phyloP scores from a whole-genome alignment of 2,888 invertebrate species.

The Eupithecia centaureata region DNA sequence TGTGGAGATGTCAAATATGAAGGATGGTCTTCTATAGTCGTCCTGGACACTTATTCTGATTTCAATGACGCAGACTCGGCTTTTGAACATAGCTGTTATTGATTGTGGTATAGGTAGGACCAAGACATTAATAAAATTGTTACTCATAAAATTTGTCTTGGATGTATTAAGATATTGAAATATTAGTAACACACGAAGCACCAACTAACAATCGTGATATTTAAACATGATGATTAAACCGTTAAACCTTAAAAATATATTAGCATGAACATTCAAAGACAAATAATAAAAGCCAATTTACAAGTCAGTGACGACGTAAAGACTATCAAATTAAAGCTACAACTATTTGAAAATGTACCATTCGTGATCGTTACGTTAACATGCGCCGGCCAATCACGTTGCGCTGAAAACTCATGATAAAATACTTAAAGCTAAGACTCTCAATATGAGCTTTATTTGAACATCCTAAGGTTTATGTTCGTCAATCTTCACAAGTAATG shows the following conservation, averaged over 20 bases:
- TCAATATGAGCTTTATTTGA: slow-evolving; percentile 57
- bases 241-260: slow-evolving; percentile 79
- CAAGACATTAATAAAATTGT: neutral
- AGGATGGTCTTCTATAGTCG: slow-evolving; percentile 68
- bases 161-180: slow-evolving; percentile 52
- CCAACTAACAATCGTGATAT: slow-evolving; percentile 65
- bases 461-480: slow-evolving; percentile 59
- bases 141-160: slow-evolving; percentile 12
- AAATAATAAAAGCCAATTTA: slow-evolving; percentile 78
- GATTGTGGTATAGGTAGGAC: neutral
- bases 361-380: slow-evolving; percentile 78
- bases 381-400: slow-evolving; percentile 68
- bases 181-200: slow-evolving; percentile 51
- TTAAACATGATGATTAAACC: slow-evolving; percentile 77
- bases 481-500: slow-evolving; percentile 44
- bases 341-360: slow-evolving; percentile 78
- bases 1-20: slow-evolving; percentile 73
- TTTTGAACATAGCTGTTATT: slow-evolving; percentile 58
- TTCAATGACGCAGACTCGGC: slow-evolving; percentile 58
- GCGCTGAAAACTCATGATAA: slow-evolving; percentile 61
- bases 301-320: slow-evolving; percentile 72
- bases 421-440: slow-evolving; percentile 33
- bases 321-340: slow-evolving; percentile 75
- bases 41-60: slow-evolving; percentile 61
- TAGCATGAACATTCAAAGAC: slow-evolving; percentile 74